These are phyloP conservation scores for Eremobia ochroleuca DNA, from an alignment of 2,888 invertebrate species.

Conservation along the genomic window DNA sequence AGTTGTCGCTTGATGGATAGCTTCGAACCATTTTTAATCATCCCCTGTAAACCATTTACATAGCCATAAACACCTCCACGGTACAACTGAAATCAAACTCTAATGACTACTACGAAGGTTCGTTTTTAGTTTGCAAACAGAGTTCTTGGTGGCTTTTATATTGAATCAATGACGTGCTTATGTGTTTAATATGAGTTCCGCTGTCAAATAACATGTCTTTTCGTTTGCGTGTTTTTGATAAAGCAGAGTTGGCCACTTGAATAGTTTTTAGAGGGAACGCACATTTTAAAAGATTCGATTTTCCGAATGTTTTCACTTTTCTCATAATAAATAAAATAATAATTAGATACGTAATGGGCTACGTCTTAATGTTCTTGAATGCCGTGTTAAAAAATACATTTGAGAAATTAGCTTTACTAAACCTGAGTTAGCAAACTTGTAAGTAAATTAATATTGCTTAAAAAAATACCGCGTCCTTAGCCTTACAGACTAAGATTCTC, in stretches of 20 bases:
- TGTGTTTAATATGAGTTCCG: conserved; percentile 75
- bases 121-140: conserved; percentile 7
- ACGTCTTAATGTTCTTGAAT: neutral
- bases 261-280: conserved; percentile 1
- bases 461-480: conserved; percentile 24
- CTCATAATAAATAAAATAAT: neutral
- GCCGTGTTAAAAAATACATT: neutral
- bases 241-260: conserved; percentile 52
- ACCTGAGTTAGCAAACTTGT: neutral
- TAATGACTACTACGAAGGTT: neutral
- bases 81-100: conserved; percentile 50
- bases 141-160: conserved; percentile 51
- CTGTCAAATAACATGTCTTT: conserved; percentile 77
- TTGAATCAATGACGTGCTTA: conserved; percentile 63
- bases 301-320: neutral
- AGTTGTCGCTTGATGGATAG: conserved; percentile 88
- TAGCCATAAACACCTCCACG: conserved; percentile 43
- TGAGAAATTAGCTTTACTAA: neutral
- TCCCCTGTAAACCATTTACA: conserved; percentile 67
- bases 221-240: conserved; percentile 62
- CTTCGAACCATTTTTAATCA: conserved; percentile 87
- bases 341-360: neutral
- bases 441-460: conserved; percentile 43
- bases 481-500: conserved; percentile 3
- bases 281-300: neutral